phyloP scores from a whole-genome alignment of 23 tunicate genomes.

The Botrylloides violaceus region DNA sequence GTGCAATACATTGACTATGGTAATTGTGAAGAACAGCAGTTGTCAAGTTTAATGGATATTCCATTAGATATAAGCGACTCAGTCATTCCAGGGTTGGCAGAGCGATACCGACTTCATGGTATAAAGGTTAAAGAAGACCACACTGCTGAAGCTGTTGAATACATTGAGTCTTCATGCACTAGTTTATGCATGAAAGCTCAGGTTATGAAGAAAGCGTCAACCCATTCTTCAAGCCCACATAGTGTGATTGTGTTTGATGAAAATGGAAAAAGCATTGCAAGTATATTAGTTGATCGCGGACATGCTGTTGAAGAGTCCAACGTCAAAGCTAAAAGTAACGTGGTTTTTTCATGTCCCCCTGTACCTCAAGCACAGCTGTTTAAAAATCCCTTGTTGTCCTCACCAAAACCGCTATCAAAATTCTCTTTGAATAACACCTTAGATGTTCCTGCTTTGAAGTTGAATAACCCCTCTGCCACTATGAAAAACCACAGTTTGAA shows the following conservation, averaged over 20 bases:
- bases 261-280: background rate
- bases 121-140: background rate
- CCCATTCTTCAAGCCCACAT: background rate
- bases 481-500: too few species aligned
- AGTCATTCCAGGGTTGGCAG: constrained; percentile 8
- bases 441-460: too few species aligned
- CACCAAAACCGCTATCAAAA: too few species aligned
- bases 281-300: background rate
- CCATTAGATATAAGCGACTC: background rate
- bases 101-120: constrained; percentile 14
- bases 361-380: background rate
- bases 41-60: background rate
- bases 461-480: too few species aligned
- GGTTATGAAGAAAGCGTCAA: background rate
- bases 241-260: constrained; percentile 4
- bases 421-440: too few species aligned
- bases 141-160: background rate
- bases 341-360: constrained; percentile 9
- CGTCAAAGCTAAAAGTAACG: background rate
- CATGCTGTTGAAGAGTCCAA: background rate
- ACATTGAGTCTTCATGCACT: background rate
- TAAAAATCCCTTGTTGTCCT: constrained; percentile 1
- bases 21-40: constrained; percentile 7
- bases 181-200: background rate
- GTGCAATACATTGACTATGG: constrained; percentile 41